Evolutionary conservation across 2,888 invertebrate genomes (phyloP).

Genomic region (Oscheius onirici): DNA sequence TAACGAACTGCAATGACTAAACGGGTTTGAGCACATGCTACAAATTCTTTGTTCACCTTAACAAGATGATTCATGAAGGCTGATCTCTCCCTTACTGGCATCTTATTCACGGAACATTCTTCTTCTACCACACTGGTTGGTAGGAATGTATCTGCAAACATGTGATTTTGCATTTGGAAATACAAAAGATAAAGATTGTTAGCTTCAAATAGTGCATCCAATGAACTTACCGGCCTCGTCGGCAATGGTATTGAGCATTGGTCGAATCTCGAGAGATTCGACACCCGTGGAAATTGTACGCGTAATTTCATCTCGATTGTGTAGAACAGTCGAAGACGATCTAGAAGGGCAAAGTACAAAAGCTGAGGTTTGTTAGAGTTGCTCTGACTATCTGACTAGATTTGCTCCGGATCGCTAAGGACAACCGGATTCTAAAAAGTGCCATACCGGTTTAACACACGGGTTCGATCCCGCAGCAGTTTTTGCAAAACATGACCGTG

Average conservation of each 20-base stretch:
- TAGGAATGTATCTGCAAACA: slow-evolving; percentile 9
- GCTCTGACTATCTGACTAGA: no score
- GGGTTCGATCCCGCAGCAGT: no score
- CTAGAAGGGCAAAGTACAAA: not conserved
- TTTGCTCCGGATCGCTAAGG: no score
- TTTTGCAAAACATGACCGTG: no score
- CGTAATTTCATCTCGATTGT: not conserved
- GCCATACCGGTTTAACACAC: no score
- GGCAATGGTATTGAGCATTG: slow-evolving; percentile 37
- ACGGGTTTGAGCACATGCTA: not conserved
- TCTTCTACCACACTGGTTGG: slow-evolving; percentile 1
- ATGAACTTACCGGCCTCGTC: slow-evolving; percentile 41
- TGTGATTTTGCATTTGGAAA: not conserved
- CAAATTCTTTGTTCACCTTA: slow-evolving; percentile 29
- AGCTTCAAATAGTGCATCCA: not conserved
- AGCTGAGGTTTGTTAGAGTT: no score
- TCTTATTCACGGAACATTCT: slow-evolving; percentile 39
- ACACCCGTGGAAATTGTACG: slow-evolving; percentile 36
- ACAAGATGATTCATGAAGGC: slow-evolving; percentile 53
- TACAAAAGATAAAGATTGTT: not conserved
- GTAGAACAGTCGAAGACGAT: not conserved
- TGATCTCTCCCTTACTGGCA: slow-evolving; percentile 47
- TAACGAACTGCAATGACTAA: slow-evolving; percentile 46
- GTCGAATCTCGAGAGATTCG: slow-evolving; percentile 47
- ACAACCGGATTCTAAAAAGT: no score